phyloP scores from a whole-genome alignment of 1,140 invertebrate species.

The Melipona quadrifasciata region DNA sequence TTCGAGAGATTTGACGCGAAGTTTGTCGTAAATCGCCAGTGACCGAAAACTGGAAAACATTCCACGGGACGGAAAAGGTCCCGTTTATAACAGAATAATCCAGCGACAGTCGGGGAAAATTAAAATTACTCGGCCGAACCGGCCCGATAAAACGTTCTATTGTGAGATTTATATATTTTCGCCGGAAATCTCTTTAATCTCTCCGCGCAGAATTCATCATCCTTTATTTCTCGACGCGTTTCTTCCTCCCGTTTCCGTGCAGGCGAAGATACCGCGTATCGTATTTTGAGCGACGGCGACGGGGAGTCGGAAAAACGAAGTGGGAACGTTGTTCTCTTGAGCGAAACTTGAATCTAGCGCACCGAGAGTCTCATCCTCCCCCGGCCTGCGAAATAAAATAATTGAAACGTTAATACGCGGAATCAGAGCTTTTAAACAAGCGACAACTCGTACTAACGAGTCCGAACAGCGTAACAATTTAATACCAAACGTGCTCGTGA shows the following conservation, averaged over 20 bases:
- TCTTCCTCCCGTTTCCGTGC: neutral
- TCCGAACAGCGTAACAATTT: too few relatives aligned
- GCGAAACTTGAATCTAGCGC: neutral
- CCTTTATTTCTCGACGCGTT: neutral
- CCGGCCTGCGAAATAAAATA: neutral
- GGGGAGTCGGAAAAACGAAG: neutral
- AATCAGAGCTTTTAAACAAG: neutral
- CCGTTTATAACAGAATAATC: conserved; percentile 1
- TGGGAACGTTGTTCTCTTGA: neutral
- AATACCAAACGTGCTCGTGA: neutral
- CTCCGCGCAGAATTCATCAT: neutral
- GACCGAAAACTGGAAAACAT: neutral
- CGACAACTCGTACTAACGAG: neutral
- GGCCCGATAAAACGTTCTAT: conserved; percentile 33
- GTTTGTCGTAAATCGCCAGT: conserved; percentile 21
- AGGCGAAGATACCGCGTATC: neutral
- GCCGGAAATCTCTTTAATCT: conserved; percentile 16
- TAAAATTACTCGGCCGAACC: conserved; percentile 22
- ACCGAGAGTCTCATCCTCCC: neutral
- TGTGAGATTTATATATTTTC: conserved; percentile 27
- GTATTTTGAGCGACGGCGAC: neutral
- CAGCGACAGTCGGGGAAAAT: neutral
- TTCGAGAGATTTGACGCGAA: neutral
- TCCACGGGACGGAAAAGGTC: conserved; percentile 5
- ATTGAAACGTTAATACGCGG: neutral